Conservation (phyloP, 1,140 invertebrate genomes). For the Drosophila kohkoa region DNA sequence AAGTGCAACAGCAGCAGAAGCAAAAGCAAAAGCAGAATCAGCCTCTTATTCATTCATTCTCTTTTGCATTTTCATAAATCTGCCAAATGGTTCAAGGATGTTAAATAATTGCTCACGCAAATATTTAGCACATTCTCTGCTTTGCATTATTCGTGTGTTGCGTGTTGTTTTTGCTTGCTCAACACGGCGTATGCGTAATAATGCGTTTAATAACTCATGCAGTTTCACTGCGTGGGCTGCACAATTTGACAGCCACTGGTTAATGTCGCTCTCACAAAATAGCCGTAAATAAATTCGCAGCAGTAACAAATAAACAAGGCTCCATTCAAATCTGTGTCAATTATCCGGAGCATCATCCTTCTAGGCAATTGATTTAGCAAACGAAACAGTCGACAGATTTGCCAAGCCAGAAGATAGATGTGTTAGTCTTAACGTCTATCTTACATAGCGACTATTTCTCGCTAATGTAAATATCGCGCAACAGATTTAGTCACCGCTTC, state of each 20-base stretch:
- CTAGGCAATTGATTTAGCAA: slow-evolving; percentile 4
- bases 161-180: slow-evolving; percentile 45
- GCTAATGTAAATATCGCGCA: no score
- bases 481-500: no score
- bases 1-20: slow-evolving; percentile 23
- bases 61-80: slow-evolving; percentile 25
- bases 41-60: no score
- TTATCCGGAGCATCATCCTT: slow-evolving; percentile 11
- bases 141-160: slow-evolving; percentile 6
- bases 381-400: no score
- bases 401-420: no score
- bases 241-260: slow-evolving; percentile 58
- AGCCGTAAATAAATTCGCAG: background rate
- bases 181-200: slow-evolving; percentile 72
- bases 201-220: slow-evolving; percentile 17
- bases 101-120: slow-evolving; percentile 20
- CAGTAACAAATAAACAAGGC: slow-evolving; percentile 57
- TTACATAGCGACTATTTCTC: no score
- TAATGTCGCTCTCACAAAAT: slow-evolving; percentile 22
- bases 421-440: no score
- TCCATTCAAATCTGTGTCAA: slow-evolving; percentile 59
- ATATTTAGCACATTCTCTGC: slow-evolving; percentile 52
- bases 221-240: slow-evolving; percentile 51
- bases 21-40: no score
- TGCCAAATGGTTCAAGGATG: slow-evolving; percentile 55